A percentile compares a stretch with the other conserved stretches of the same genome.
Conservation (phyloP, 2,797 vertebrate species). For the Lycodopsis pacificus region DNA sequence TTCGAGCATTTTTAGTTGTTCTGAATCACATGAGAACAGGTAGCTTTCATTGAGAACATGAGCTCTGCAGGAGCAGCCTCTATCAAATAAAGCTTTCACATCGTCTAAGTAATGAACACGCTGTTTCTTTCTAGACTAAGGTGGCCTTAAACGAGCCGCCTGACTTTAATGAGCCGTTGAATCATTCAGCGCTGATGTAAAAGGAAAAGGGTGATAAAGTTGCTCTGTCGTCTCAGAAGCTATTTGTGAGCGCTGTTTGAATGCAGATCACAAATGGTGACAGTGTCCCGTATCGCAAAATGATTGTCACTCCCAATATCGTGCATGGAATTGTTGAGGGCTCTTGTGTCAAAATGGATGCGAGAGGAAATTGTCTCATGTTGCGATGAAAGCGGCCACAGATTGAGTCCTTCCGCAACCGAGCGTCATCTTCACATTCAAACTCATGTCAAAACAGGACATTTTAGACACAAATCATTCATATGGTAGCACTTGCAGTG, state of each 20-base stretch:
- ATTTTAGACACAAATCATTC: background rate
- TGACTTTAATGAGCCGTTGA: background rate
- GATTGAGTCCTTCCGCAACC: background rate
- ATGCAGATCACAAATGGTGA: background rate
- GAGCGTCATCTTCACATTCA: background rate
- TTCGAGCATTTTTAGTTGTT: constrained; percentile 27
- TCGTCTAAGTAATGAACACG: background rate
- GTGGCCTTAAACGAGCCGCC: background rate
- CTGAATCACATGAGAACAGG: background rate
- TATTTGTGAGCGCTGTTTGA: background rate
- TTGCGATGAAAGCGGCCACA: background rate
- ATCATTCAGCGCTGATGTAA: background rate
- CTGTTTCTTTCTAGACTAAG: background rate
- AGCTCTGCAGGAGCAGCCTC: background rate
- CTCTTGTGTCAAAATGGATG: background rate
- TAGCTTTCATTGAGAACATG: background rate
- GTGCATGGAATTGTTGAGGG: background rate
- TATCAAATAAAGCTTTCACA: background rate
- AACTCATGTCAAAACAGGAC: background rate
- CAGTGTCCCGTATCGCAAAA: background rate
- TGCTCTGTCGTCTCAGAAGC: background rate
- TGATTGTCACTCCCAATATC: background rate
- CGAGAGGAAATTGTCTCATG: background rate
- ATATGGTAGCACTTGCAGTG: background rate
- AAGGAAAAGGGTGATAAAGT: background rate